phyloP scores from a whole-genome alignment of 2,113 vertebrate genomes.

The Cebus imitator region DNA sequence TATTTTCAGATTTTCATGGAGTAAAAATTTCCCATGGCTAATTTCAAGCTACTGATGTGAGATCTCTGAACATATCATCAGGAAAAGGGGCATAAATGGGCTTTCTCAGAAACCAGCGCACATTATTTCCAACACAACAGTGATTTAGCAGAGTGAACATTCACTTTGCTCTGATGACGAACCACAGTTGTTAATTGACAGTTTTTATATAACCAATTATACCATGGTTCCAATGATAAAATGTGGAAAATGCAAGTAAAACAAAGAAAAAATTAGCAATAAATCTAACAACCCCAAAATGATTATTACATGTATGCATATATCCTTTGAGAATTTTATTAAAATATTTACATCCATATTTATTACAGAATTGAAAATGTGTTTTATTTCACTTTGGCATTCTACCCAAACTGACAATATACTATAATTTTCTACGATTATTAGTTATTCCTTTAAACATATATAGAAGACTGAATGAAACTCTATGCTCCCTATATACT shows the following conservation, averaged over 20 bases:
- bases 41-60: background rate
- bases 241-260: background rate
- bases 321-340: background rate
- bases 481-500: background rate
- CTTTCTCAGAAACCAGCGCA: background rate
- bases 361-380: background rate
- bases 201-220: background rate
- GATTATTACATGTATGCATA: background rate
- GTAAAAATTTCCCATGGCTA: background rate
- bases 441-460: background rate
- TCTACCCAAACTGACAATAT: background rate
- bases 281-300: background rate
- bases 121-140: background rate
- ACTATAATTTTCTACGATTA: background rate
- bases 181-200: background rate
- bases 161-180: background rate
- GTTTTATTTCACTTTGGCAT: background rate
- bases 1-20: background rate
- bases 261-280: background rate
- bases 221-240: background rate
- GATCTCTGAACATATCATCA: background rate
- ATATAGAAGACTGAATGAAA: background rate
- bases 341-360: background rate
- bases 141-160: background rate
- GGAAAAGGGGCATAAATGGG: background rate